Percentiles rank a stretch among this genome's conserved stretches.
These are phyloP conservation scores for Zaprionus kolodkinae DNA, from an alignment of 1,140 invertebrate genomes.

Conservation along the genomic window DNA sequence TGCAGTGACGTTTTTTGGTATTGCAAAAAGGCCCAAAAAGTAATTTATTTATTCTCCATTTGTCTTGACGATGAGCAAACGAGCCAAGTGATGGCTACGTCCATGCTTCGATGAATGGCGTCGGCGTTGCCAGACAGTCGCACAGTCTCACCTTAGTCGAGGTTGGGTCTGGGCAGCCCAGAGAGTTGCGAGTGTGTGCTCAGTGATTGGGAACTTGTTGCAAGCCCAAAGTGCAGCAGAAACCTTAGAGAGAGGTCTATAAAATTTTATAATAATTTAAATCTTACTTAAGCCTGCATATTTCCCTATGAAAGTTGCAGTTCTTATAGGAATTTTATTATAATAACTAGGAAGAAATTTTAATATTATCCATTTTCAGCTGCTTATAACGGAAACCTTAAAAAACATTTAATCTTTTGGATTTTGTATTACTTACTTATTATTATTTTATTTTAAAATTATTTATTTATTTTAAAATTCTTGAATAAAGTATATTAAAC, in stretches of 20 bases:
- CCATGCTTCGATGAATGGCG: slow-evolving; percentile 76
- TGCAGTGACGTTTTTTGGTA: slow-evolving; percentile 70
- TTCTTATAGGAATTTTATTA: background rate
- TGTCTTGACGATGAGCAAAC: slow-evolving; percentile 82
- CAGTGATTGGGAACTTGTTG: background rate
- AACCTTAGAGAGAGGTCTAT: background rate
- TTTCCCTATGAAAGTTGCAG: background rate
- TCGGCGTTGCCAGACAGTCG: slow-evolving; percentile 37
- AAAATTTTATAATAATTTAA: background rate
- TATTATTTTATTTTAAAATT: too few relatives aligned
- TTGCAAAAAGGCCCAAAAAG: slow-evolving; percentile 78
- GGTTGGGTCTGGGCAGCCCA: background rate
- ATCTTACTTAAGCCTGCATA: background rate
- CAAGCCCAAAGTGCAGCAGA: background rate
- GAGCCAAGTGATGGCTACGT: slow-evolving; percentile 75
- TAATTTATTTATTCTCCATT: slow-evolving; percentile 83
- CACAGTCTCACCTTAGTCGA: background rate
- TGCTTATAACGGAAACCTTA: too few relatives aligned
- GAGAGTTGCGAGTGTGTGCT: background rate
- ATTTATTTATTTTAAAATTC: too few relatives aligned
- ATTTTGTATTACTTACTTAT: too few relatives aligned
- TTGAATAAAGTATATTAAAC: too few relatives aligned
- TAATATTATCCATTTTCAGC: too few relatives aligned
- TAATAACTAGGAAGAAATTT: too few relatives aligned
- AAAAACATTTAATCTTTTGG: too few relatives aligned